Base-by-base conservation (phyloP, 2,888 invertebrate species). In the Aplocera efformata region DNA sequence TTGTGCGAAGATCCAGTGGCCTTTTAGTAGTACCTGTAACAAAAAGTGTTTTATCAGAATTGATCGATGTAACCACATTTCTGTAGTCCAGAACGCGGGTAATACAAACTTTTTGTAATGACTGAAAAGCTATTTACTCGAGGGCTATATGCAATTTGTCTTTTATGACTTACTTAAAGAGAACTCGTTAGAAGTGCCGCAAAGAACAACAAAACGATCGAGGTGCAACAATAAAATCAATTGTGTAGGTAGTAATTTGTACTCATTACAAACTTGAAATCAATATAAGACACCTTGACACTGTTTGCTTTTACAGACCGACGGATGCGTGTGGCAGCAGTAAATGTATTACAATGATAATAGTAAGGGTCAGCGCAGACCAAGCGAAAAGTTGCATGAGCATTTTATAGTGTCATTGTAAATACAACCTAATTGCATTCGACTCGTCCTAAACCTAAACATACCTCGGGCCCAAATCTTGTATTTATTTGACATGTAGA, bases 251-350 rank as follows among this genome's bases (percentile, higher is more conserved):
- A 61, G 59, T 53, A 52, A 64, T 69, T 64, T 69, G 72, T 71
- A 61, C 75, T 77, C 71, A 74, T 78, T 79, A 72, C 69, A 64
- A 73, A 68, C 62, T 72, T 74, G 78, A 76, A 81, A 80, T 81
- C 79, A 73, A 79, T 80, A 78, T 75, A 76, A 70, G 70, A 63
- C 63, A 65, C 81, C 80, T 81, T 81, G 81, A 79, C 80, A 80
- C 79, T 81, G 70, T 81, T 81, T 73, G 69, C 68, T 74, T 76
- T 74, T 69, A 73, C 74, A 74, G 66, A 60, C 65, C 68, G 63
- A 67, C 74, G 71, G 72, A 76, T 72, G 76, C 67, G 70, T 71
- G 63, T 70, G 68, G 68, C 68, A 58, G 63, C 71, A 5, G 63
- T 66, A 59, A 69, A 71, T 72, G 64, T 73, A 60, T 67, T 72